Conservation (phyloP, 2,113 vertebrate species). For the Pimephales promelas region DNA sequence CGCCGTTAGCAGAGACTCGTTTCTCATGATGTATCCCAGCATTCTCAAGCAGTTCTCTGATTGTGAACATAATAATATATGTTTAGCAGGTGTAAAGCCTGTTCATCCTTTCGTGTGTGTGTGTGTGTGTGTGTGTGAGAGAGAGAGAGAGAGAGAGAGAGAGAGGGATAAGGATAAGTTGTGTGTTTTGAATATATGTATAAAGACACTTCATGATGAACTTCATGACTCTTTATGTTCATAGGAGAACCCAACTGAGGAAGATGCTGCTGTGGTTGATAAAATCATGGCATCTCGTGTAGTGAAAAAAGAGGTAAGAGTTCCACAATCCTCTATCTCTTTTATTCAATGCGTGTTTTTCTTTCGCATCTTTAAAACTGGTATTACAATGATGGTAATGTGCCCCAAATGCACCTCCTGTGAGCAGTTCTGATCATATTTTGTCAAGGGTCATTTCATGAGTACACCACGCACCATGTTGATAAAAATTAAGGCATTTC, state of each 20-base stretch:
- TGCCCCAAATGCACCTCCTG: background rate
- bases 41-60: background rate
- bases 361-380: background rate
- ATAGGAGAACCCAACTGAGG: constrained; percentile 97
- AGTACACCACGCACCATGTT: background rate
- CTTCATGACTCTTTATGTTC: background rate
- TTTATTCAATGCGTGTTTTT: background rate
- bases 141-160: background rate
- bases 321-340: background rate
- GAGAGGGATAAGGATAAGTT: background rate
- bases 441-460: background rate
- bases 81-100: background rate
- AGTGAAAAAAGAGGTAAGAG: constrained; percentile 90
- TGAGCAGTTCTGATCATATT: background rate
- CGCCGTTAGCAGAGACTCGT: background rate
- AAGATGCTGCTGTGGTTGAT: constrained; percentile 97
- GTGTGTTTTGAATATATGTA: background rate
- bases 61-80: background rate
- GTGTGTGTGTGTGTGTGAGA: background rate
- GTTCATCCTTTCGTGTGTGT: background rate
- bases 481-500: background rate
- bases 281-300: constrained; percentile 93
- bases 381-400: background rate
- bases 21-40: background rate
- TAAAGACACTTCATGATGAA: background rate